phyloP scores from a whole-genome alignment of 2,113 vertebrate genomes.

The Illadopsis cleaveri region DNA sequence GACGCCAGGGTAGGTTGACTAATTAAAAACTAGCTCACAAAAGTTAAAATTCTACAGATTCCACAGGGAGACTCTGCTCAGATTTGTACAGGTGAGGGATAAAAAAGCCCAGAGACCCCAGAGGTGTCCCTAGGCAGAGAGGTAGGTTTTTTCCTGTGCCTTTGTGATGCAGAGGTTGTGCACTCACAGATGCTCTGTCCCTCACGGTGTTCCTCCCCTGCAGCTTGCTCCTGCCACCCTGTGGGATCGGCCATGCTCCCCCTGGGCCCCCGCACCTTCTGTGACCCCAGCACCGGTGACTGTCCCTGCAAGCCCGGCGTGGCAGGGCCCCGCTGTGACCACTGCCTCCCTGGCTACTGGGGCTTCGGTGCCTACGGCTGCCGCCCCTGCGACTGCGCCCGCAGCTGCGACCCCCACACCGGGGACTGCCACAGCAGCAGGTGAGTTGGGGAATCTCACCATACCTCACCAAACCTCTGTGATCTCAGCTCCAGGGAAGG shows the following conservation, averaged over 20 bases:
- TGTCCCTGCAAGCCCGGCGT: conserved; percentile 95
- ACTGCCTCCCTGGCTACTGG: conserved; percentile 95
- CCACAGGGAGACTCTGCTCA: neutral
- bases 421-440: conserved; percentile 86
- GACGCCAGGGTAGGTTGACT: neutral
- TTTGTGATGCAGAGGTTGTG: neutral
- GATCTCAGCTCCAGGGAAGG: fast-evolving
- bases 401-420: conserved; percentile 87
- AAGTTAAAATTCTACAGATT: neutral
- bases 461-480: fast-evolving
- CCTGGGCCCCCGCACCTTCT: conserved; percentile 73
- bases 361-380: conserved; percentile 91
- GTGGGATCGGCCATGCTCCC: conserved; percentile 84
- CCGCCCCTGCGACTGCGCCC: conserved; percentile 89
- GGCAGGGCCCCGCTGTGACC: conserved; percentile 86
- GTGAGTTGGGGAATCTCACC: conserved; percentile 65
- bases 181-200: neutral
- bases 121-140: neutral
- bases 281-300: conserved; percentile 88
- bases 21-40: neutral
- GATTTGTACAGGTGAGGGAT: neutral
- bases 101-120: neutral
- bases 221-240: conserved; percentile 90
- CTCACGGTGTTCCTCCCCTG: neutral
- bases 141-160: fast-evolving